Percentiles rank a stretch among this genome's conserved stretches.
These are phyloP conservation scores for Clarias gariepinus DNA, from an alignment of 2,113 vertebrate genomes.

Conservation along the genomic window DNA sequence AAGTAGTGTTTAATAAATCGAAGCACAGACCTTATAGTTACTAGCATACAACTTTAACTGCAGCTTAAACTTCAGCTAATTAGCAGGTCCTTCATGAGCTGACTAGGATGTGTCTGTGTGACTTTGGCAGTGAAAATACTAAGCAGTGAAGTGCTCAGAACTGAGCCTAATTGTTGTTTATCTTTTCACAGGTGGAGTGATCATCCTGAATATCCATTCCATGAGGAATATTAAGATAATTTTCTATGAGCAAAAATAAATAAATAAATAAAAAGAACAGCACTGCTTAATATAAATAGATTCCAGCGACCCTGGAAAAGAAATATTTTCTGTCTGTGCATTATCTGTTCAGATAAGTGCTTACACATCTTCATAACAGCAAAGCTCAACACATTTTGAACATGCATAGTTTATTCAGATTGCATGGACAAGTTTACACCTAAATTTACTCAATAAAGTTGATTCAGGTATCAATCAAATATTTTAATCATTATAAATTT, in stretches of 20 bases:
- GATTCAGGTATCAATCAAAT: not conserved
- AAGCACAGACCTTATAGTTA: not conserved
- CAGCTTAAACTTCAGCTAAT: not conserved
- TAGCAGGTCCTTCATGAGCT: not conserved
- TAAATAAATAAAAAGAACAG: not conserved
- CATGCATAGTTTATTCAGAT: no score
- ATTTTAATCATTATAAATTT: not conserved
- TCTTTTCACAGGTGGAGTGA: constrained; percentile 67
- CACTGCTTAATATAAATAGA: not conserved
- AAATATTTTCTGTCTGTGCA: not conserved
- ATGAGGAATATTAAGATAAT: constrained; percentile 65
- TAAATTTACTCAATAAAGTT: no score
- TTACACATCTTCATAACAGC: no score
- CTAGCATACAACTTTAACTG: not conserved
- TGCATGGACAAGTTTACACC: no score
- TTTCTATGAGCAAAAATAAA: constrained; percentile 26
- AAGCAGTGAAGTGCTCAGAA: not conserved
- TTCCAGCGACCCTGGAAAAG: not conserved
- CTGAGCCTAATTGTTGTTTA: not conserved
- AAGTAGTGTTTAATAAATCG: not conserved
- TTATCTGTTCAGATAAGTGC: no score
- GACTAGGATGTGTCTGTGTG: not conserved
- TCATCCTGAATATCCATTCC: constrained; percentile 73
- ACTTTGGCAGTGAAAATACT: not conserved
- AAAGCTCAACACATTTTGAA: no score